Evolutionary conservation across 2,113 vertebrate genomes (phyloP).

Genomic region (Cebus imitator): DNA sequence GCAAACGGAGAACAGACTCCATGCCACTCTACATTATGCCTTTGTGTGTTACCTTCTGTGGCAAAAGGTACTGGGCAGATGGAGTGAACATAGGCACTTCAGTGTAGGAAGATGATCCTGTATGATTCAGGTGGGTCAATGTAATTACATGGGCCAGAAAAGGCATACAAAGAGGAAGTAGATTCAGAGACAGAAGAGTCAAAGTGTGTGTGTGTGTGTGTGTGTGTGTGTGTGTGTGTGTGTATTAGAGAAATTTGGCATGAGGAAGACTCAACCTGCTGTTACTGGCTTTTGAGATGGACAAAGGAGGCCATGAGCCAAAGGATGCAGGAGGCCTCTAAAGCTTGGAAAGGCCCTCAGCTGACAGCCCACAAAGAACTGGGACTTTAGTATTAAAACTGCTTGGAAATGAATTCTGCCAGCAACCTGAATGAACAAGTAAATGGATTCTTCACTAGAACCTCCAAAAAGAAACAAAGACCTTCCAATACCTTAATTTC

Average conservation of each 20-base stretch:
- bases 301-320: neutral
- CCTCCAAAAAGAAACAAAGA: neutral
- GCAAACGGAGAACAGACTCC: too few species aligned
- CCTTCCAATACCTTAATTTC: neutral
- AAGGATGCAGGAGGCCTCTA: neutral
- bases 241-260: neutral
- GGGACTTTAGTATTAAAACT: rapidly evolving
- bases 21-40: rapidly evolving
- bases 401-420: neutral
- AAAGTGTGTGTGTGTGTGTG: too few species aligned
- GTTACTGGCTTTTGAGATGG: neutral
- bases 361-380: neutral
- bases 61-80: neutral
- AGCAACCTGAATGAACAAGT: neutral
- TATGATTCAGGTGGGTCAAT: neutral
- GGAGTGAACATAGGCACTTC: neutral
- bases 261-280: neutral
- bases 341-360: neutral
- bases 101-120: neutral
- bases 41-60: neutral
- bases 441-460: neutral
- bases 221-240: too few species aligned
- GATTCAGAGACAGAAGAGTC: neutral
- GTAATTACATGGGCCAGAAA: neutral
- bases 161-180: neutral